Percentiles rank a stretch among this genome's conserved stretches.
These are phyloP conservation scores for Erynnis tages DNA, from an alignment of 2,888 invertebrate genomes.

Conservation along the genomic window DNA sequence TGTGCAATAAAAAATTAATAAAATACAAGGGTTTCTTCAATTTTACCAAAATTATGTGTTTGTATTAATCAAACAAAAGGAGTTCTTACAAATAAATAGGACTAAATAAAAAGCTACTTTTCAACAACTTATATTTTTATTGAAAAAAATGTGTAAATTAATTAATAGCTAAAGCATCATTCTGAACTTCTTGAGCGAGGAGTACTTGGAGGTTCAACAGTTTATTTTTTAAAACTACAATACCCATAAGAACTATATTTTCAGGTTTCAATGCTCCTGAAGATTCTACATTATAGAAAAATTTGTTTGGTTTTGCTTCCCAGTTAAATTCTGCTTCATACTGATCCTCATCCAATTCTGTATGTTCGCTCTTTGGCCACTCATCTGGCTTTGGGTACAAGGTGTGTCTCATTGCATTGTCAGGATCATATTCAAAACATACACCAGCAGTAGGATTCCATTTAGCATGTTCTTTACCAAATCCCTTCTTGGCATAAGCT, in stretches of 20 bases:
- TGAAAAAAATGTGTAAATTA: too few relatives aligned
- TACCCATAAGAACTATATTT: constrained; percentile 97
- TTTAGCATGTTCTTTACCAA: constrained; percentile 99
- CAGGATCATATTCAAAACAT: constrained; percentile 99
- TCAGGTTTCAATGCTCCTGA: constrained; percentile 97
- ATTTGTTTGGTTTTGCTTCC: constrained; percentile 98
- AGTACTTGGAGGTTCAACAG: constrained; percentile 97
- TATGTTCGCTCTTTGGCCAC: constrained; percentile 99
- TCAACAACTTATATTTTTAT: too few relatives aligned
- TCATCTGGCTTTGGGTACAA: constrained; percentile 97
- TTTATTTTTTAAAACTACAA: constrained; percentile 96
- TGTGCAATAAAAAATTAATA: too few relatives aligned
- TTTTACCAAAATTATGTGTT: too few relatives aligned
- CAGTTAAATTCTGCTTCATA: constrained; percentile 97
- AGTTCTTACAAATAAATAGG: too few relatives aligned
- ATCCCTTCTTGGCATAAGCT: constrained; percentile 98
- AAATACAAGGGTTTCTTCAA: too few relatives aligned
- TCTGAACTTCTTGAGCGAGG: constrained; percentile 92
- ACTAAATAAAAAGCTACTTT: too few relatives aligned
- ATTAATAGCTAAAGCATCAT: constrained; percentile 89
- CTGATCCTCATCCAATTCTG: constrained; percentile 95
- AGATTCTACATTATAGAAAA: constrained; percentile 98
- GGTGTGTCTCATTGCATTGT: constrained; percentile 97
- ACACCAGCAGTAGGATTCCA: constrained; percentile 99
- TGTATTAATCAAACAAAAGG: too few relatives aligned